Conservation (phyloP, 1,140 invertebrate species). For the Lanistes nyassanus region DNA sequence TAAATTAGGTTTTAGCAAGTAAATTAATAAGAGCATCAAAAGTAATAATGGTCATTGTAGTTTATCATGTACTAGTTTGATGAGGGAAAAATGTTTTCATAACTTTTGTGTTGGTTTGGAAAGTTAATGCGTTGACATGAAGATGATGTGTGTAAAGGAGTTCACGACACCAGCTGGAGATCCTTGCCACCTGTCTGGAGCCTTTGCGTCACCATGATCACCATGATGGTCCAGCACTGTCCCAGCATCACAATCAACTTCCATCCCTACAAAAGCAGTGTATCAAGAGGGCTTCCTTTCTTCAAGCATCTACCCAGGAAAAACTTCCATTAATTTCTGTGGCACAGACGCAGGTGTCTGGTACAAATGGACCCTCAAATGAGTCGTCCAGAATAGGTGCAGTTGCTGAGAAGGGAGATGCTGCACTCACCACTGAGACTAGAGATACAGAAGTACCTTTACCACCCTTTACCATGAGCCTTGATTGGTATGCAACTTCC, state of each 20-base stretch:
- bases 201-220: conserved; percentile 60
- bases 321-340: too few species aligned
- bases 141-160: conserved; percentile 41
- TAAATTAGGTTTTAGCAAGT: background rate
- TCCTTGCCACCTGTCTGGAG: conserved; percentile 58
- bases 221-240: conserved; percentile 51
- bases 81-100: background rate
- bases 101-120: background rate
- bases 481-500: background rate
- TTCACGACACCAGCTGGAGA: conserved; percentile 51
- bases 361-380: background rate
- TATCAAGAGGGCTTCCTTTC: conserved; percentile 25
- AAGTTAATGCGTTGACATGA: background rate
- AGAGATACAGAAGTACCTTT: conserved; percentile 1
- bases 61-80: background rate
- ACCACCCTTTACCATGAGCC: background rate
- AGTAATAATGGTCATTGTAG: background rate
- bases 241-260: conserved; percentile 46
- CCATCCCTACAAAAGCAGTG: conserved; percentile 29
- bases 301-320: background rate
- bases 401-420: background rate
- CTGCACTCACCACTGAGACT: background rate
- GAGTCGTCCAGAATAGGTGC: background rate
- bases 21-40: background rate
- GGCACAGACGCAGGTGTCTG: too few species aligned